Evolutionary conservation across 2,888 invertebrate genomes (phyloP).

Genomic region (Cantharis lateralis): DNA sequence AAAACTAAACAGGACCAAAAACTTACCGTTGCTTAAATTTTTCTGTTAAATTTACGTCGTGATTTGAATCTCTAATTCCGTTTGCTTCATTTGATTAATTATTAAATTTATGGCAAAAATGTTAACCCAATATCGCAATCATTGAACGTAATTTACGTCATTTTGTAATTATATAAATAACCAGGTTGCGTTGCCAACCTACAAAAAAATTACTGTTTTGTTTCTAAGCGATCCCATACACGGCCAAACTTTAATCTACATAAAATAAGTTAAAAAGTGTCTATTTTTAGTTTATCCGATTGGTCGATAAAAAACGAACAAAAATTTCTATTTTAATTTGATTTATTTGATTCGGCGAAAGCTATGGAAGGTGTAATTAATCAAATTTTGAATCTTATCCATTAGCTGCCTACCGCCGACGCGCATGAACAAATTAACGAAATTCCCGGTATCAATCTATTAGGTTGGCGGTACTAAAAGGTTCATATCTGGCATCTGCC

Average conservation of each 20-base stretch:
- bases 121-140: background rate
- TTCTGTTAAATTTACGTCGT: background rate
- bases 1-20: background rate
- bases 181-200: background rate
- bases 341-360: too few relatives aligned
- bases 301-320: too few relatives aligned
- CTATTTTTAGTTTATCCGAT: too few relatives aligned
- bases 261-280: too few relatives aligned
- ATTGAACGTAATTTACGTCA: constrained; percentile 6
- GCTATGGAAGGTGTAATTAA: too few relatives aligned
- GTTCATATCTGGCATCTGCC: too few relatives aligned
- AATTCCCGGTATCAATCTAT: too few relatives aligned
- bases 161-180: background rate
- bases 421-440: too few relatives aligned
- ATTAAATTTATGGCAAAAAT: background rate
- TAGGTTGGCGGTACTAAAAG: too few relatives aligned
- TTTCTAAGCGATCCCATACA: background rate
- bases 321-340: too few relatives aligned
- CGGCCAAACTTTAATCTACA: background rate
- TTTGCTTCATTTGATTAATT: background rate
- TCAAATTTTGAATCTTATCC: too few relatives aligned
- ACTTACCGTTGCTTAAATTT: background rate
- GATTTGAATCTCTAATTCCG: background rate
- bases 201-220: background rate
- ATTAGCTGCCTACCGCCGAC: too few relatives aligned